Conservation (phyloP, 1,140 invertebrate species). For the Gonatopus flavifemur region DNA sequence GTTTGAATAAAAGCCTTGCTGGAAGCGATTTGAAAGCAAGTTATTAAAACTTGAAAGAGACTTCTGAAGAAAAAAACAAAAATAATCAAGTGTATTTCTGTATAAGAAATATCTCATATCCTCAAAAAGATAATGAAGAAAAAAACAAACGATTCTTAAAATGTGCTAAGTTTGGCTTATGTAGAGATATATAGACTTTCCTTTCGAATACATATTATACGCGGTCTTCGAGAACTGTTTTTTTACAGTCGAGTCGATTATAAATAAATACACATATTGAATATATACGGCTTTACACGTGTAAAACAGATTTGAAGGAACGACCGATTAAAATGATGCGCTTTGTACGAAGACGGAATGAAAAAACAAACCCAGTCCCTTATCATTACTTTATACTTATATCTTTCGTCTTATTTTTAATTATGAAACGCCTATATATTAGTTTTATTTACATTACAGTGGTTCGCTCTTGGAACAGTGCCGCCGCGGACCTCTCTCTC, state of each 20-base stretch:
- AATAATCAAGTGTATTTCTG: constrained; percentile 36
- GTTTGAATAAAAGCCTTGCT: constrained; percentile 32
- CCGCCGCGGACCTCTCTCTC: too few relatives aligned
- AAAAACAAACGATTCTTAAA: constrained; percentile 24
- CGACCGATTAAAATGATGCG: constrained; percentile 9
- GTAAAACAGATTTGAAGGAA: constrained; percentile 26
- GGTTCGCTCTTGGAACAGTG: too few relatives aligned
- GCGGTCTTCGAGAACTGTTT: constrained; percentile 23
- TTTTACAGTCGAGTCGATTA: constrained; percentile 28
- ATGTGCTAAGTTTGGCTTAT: constrained; percentile 32
- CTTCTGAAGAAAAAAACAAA: constrained; percentile 23
- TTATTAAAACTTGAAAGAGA: constrained; percentile 25
- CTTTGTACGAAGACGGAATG: constrained; percentile 17
- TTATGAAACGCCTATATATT: constrained; percentile 42
- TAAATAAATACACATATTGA: constrained; percentile 19
- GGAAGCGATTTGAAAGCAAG: constrained; percentile 13
- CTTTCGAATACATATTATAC: constrained; percentile 30
- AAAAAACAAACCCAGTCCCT: constrained; percentile 28
- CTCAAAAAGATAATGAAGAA: constrained; percentile 12
- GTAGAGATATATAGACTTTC: constrained; percentile 28
- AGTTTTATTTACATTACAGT: constrained; percentile 47
- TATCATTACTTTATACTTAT: constrained; percentile 34
- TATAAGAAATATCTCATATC: constrained; percentile 24
- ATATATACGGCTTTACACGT: constrained; percentile 31
- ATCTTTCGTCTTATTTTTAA: constrained; percentile 39